Conservation (phyloP, 2,797 vertebrate species). For the Myripristis jacobus region DNA sequence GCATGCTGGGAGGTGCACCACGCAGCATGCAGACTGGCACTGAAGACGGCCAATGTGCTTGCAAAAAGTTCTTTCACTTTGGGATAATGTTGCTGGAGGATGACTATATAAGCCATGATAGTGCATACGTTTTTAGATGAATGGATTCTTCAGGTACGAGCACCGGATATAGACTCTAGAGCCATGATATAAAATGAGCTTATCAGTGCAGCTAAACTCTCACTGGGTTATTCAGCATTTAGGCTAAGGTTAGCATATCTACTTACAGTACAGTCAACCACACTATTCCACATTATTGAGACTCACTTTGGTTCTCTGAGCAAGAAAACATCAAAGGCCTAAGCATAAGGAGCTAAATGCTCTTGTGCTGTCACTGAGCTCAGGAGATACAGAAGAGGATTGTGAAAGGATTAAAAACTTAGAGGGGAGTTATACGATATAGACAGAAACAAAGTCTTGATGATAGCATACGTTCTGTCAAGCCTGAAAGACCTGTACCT, state of each 20-base stretch:
- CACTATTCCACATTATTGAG: slow-evolving; percentile 20
- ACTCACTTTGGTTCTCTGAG: slow-evolving; percentile 3
- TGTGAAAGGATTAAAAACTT: slow-evolving; percentile 41
- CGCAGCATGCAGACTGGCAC: slow-evolving; percentile 33
- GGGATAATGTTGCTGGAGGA: slow-evolving; percentile 39
- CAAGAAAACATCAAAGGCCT: slow-evolving; percentile 27
- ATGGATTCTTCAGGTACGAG: slow-evolving; percentile 35
- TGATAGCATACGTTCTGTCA: slow-evolving; percentile 31
- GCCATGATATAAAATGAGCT: background rate
- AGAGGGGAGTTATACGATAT: slow-evolving; percentile 8
- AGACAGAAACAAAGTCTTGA: slow-evolving; percentile 43
- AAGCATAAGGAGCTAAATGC: slow-evolving; percentile 23
- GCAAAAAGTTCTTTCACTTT: slow-evolving; percentile 55
- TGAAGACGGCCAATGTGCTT: slow-evolving; percentile 27
- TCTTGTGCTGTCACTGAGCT: slow-evolving; percentile 40
- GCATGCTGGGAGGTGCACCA: slow-evolving; percentile 36
- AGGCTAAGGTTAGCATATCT: slow-evolving; percentile 12
- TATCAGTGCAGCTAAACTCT: slow-evolving; percentile 14
- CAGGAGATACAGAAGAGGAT: slow-evolving; percentile 25
- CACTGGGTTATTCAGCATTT: slow-evolving; percentile 33
- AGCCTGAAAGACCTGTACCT: slow-evolving; percentile 3
- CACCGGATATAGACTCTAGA: slow-evolving; percentile 11
- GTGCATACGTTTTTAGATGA: slow-evolving; percentile 33
- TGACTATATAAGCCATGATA: slow-evolving; percentile 37
- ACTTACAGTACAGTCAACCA: slow-evolving; percentile 14